Conservation (phyloP, 2,113 vertebrate species). For the Amblyornis subalaris region DNA sequence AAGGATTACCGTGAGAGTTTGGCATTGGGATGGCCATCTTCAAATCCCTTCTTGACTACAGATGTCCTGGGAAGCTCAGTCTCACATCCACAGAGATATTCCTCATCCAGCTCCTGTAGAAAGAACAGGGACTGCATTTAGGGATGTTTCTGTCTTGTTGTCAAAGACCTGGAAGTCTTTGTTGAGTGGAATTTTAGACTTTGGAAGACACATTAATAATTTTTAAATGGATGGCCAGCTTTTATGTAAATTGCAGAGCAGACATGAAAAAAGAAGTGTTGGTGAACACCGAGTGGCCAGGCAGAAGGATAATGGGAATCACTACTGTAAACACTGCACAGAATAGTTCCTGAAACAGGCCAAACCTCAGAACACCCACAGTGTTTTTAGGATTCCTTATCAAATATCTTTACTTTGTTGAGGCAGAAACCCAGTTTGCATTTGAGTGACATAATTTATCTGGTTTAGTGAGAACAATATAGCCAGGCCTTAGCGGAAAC, state of each 20-base stretch:
- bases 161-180: neutral
- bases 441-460: neutral
- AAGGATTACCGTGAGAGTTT: neutral
- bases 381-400: neutral
- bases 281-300: neutral
- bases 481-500: neutral
- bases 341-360: neutral
- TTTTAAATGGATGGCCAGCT: neutral
- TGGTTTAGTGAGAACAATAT: neutral
- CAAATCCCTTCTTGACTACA: neutral
- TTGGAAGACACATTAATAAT: neutral
- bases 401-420: neutral
- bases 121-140: neutral
- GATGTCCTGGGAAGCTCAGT: neutral
- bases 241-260: neutral
- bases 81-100: neutral
- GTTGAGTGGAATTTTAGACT: neutral
- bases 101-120: neutral
- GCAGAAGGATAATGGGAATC: neutral
- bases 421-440: neutral
- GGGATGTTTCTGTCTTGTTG: neutral
- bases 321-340: rapidly evolving
- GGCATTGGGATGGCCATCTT: neutral
- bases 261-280: neutral
- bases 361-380: neutral